These are phyloP conservation scores for Pheosia gnoma DNA, from an alignment of 2,888 invertebrate species.

Conservation along the genomic window DNA sequence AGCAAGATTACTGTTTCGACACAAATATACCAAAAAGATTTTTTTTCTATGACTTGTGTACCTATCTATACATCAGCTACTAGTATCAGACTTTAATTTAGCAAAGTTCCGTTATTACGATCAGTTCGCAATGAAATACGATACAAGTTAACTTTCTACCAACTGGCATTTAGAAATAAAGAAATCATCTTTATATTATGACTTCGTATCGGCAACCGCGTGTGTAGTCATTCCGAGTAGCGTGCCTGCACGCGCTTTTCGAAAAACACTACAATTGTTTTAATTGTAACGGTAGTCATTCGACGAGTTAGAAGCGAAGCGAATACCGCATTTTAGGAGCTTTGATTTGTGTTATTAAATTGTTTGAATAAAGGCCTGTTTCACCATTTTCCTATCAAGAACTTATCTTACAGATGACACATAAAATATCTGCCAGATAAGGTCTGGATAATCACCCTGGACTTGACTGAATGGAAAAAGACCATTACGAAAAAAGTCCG, in stretches of 20 bases:
- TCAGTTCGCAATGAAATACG: constrained; percentile 18
- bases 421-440: too few species aligned
- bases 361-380: too few species aligned
- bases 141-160: constrained; percentile 29
- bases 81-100: background rate
- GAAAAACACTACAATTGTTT: background rate
- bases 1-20: too few species aligned
- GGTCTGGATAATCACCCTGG: too few species aligned
- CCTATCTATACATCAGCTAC: background rate
- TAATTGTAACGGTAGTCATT: background rate
- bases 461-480: too few species aligned
- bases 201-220: constrained; percentile 1
- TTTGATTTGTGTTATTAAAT: background rate
- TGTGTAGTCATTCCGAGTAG: background rate
- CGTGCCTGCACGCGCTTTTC: background rate
- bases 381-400: too few species aligned
- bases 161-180: constrained; percentile 16
- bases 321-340: background rate
- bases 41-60: too few species aligned
- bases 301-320: background rate
- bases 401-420: too few species aligned
- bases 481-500: too few species aligned
- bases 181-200: constrained; percentile 14
- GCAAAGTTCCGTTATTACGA: background rate
- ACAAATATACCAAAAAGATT: too few species aligned